Conservation (phyloP, 64 coral and sea anemone species). For the Montipora cactus region DNA sequence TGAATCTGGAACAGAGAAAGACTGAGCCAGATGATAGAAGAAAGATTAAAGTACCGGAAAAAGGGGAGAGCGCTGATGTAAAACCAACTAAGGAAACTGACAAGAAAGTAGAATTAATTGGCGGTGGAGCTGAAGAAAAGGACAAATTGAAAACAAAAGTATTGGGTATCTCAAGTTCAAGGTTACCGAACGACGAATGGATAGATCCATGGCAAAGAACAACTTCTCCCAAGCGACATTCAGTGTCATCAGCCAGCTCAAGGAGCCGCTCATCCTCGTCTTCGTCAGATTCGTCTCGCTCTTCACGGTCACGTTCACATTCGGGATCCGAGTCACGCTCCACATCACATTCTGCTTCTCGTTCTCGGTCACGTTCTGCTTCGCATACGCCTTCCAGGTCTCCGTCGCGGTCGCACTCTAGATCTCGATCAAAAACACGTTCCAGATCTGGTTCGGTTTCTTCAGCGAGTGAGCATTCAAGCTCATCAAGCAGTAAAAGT, state of each 20-base stretch:
- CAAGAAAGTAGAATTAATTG: slow-evolving; percentile 31
- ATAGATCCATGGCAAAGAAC: slow-evolving; percentile 89
- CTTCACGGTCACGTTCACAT: slow-evolving; percentile 78
- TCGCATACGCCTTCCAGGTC: slow-evolving; percentile 68
- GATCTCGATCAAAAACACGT: slow-evolving; percentile 63
- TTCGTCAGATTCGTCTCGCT: slow-evolving; percentile 86
- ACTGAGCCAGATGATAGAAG: slow-evolving; percentile 35
- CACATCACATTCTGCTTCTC: slow-evolving; percentile 68
- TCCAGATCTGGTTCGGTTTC: slow-evolving; percentile 76
- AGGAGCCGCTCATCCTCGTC: slow-evolving; percentile 83
- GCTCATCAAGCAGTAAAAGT: slow-evolving; percentile 59
- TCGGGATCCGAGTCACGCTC: slow-evolving; percentile 81
- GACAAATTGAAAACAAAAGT: slow-evolving; percentile 60
- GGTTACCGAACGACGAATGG: slow-evolving; percentile 87
- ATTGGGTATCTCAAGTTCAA: slow-evolving; percentile 82
- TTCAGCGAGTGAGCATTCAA: slow-evolving; percentile 81
- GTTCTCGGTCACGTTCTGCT: slow-evolving; percentile 74
- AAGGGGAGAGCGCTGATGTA: not conserved
- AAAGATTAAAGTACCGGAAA: slow-evolving; percentile 10
- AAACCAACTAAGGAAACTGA: slow-evolving; percentile 43
- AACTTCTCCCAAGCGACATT: slow-evolving; percentile 89
- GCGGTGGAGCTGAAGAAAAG: slow-evolving; percentile 59
- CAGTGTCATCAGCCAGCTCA: slow-evolving; percentile 67
- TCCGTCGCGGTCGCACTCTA: slow-evolving; percentile 71
- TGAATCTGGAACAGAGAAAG: slow-evolving; percentile 51